These are phyloP conservation scores for Festucalex cinctus DNA, from an alignment of 2,113 vertebrate genomes.

Conservation along the genomic window DNA sequence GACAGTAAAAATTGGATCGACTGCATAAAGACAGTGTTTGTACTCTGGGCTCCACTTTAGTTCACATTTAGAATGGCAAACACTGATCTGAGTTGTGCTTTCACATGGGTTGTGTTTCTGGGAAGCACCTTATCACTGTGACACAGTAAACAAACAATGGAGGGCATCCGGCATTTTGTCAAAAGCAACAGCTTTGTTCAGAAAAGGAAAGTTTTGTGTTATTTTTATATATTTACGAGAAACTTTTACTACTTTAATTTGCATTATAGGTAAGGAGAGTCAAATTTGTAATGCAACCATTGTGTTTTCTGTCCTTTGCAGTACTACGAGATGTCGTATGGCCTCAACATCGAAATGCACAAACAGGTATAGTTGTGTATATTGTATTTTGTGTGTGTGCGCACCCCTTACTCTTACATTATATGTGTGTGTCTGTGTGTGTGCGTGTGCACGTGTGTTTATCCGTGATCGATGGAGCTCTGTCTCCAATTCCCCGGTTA, in stretches of 20 bases:
- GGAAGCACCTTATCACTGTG: neutral
- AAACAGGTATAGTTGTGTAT: conserved; percentile 63
- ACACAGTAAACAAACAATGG: neutral
- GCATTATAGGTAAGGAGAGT: neutral
- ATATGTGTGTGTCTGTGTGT: conserved; percentile 14
- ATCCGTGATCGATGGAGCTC: conserved; percentile 69
- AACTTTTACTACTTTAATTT: neutral
- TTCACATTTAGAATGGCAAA: neutral
- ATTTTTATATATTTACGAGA: no score
- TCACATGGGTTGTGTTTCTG: neutral
- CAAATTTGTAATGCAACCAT: conserved; percentile 57
- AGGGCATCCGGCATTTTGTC: neutral
- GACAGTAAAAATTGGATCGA: neutral
- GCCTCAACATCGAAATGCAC: conserved; percentile 74
- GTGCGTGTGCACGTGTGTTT: conserved; percentile 49
- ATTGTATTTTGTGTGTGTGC: conserved; percentile 18
- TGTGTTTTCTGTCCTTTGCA: conserved; percentile 73
- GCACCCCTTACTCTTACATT: conserved; percentile 9
- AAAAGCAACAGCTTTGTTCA: neutral
- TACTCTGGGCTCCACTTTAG: neutral
- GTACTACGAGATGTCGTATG: conserved; percentile 73
- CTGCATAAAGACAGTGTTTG: neutral
- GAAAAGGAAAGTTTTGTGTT: neutral
- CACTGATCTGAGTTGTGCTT: neutral
- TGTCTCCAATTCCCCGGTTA: conserved; percentile 72